Base-by-base conservation (phyloP, 2,888 invertebrate species). In the Podotricha telesiphe region DNA sequence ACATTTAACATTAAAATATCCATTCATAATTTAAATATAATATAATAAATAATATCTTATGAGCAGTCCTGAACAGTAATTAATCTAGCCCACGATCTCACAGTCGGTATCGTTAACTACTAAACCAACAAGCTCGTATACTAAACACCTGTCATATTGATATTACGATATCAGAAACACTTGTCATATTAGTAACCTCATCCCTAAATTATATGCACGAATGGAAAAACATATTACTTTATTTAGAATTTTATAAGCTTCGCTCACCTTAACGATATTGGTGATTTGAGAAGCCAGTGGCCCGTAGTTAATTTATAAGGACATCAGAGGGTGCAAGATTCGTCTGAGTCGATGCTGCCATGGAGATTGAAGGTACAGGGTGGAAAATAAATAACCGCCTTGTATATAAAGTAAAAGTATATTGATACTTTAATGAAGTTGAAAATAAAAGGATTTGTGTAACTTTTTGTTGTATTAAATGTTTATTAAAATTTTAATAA, bases 271-370 rank as follows among this genome's bases (percentile, higher is more conserved):
- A 80, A 81, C 80, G 80, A 81, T 78, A 79, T 79, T 78, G 77
- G 77, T 78, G 79, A 79, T 80, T 79, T 76, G 77, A 78, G 78
- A 79, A 82, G 74, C 76, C 86, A 82, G 73, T 82, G 88, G 80
- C 77, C 84, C 82, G 91, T 80, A 75, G 83, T 79, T 89, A 89
- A 91, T 86, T 82, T 81, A 84, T 76, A 78, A 86, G 86, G 90
- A 89, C 87, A 77, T 61, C 76, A 75, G 77, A 77, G 82, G 80
- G 81, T 75, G 81, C 80, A 80, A 80, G 76, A 78, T 76, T 77
- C 65, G 74, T 77, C 71, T 70, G 71, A 66, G 59, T 47, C 55
- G 63, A 40, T 62, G 68, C 68, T 70, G 67, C 68, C 69, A 68
- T 74, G 69, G 72, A 56, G 72, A 73, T 65, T 17, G 63, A 62